Evolutionary conservation across 2,888 invertebrate genomes (phyloP).

Genomic region (Disparrhopalites patrizii): DNA sequence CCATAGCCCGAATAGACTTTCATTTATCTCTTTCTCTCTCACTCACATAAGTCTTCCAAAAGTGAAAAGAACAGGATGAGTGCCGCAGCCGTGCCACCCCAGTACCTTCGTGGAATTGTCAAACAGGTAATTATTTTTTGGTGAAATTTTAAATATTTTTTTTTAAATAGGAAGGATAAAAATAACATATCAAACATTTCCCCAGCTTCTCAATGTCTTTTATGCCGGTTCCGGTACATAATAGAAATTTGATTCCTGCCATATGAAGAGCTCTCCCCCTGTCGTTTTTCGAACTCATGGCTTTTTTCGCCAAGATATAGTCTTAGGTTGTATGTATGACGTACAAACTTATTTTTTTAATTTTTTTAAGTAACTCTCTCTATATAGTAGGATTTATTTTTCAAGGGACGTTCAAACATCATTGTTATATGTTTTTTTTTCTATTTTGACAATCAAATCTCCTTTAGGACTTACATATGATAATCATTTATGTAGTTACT

Average conservation of each 20-base stretch:
- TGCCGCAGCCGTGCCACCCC: conserved; percentile 48
- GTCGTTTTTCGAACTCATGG: too few relatives aligned
- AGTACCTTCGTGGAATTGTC: conserved; percentile 57
- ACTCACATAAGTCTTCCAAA: conserved; percentile 23
- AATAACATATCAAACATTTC: neutral
- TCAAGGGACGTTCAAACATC: too few relatives aligned
- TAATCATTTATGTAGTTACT: neutral
- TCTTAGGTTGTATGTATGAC: too few relatives aligned
- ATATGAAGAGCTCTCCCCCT: conserved; percentile 18
- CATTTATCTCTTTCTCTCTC: conserved; percentile 19
- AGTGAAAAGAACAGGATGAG: conserved; percentile 42
- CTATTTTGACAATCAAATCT: neutral
- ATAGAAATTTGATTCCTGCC: conserved; percentile 16
- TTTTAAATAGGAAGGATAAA: neutral
- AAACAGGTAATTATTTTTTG: conserved; percentile 57
- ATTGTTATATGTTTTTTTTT: too few relatives aligned
- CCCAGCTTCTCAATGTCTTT: neutral
- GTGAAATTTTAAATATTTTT: conserved; percentile 1
- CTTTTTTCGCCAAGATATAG: too few relatives aligned
- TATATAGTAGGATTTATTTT: too few relatives aligned
- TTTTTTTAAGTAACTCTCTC: too few relatives aligned
- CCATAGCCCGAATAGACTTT: conserved; percentile 4
- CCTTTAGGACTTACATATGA: neutral
- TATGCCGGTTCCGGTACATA: conserved; percentile 4
- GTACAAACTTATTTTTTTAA: too few relatives aligned